Evolutionary conservation across 2,113 vertebrate genomes (phyloP).

Genomic region (Halichoeres trimaculatus): DNA sequence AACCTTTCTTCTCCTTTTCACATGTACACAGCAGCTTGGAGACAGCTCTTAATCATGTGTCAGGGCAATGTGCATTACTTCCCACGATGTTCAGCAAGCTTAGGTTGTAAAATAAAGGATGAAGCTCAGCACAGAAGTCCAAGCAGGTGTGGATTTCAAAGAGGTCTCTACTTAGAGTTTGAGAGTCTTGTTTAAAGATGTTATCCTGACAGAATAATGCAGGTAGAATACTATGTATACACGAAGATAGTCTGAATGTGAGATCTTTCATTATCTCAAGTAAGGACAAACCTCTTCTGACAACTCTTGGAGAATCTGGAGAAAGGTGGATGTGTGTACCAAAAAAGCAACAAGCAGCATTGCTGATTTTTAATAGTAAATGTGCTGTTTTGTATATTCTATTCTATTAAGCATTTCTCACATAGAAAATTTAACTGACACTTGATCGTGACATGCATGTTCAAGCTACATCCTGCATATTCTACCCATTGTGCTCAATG

Average conservation of each 20-base stretch:
- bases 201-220: not conserved
- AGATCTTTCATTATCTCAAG: not conserved
- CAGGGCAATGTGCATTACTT: constrained; percentile 27
- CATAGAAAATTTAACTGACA: not conserved
- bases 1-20: constrained; percentile 60
- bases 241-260: not conserved
- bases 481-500: not conserved
- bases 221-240: not conserved
- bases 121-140: not conserved
- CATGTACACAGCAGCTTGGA: constrained; percentile 20
- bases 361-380: no score
- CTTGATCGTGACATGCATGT: constrained; percentile 7
- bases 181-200: not conserved
- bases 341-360: not conserved
- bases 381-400: no score
- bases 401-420: no score
- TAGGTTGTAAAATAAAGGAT: constrained; percentile 30
- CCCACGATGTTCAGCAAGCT: constrained; percentile 24
- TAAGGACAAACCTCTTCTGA: not conserved
- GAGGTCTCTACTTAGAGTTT: constrained; percentile 12
- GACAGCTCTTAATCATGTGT: constrained; percentile 62
- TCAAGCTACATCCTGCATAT: constrained; percentile 6
- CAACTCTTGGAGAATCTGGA: not conserved
- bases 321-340: not conserved
- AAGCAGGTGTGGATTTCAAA: not conserved